phyloP scores from a whole-genome alignment of 2,797 vertebrate genomes.

The Chaetodon trifasciatus region DNA sequence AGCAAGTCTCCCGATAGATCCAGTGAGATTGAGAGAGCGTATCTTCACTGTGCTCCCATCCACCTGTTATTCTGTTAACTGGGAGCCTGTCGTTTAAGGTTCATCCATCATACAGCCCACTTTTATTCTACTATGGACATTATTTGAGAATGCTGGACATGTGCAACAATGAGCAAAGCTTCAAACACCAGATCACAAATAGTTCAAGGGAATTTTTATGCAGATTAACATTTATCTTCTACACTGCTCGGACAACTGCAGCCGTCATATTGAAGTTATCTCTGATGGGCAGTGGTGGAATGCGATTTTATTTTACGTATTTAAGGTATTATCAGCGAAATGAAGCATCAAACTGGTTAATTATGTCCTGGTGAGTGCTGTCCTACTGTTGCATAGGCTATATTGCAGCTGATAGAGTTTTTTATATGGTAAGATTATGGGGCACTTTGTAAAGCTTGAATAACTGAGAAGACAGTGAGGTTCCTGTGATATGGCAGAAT shows the following conservation, averaged over 20 bases:
- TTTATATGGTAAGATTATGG: too few relatives aligned
- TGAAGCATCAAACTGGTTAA: neutral
- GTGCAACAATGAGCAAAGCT: neutral
- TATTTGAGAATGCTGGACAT: neutral
- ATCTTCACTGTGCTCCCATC: neutral
- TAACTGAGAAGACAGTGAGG: neutral
- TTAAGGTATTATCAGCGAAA: neutral
- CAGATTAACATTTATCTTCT: neutral
- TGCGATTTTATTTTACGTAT: neutral
- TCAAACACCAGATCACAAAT: neutral
- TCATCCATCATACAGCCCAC: neutral
- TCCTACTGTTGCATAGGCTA: neutral
- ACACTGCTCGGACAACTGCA: too few relatives aligned
- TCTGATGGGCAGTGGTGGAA: neutral
- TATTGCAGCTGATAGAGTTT: too few relatives aligned
- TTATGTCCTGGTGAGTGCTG: neutral
- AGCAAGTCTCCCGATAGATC: neutral
- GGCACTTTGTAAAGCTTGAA: neutral
- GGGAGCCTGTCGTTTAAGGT: too few relatives aligned
- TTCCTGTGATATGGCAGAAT: constrained; percentile 11
- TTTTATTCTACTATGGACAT: neutral
- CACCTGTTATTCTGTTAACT: neutral
- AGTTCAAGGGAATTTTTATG: neutral
- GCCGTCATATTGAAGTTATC: neutral
- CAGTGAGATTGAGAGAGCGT: neutral